phyloP scores from a whole-genome alignment of 1,140 invertebrate species.

The Aphaenogaster floridana region DNA sequence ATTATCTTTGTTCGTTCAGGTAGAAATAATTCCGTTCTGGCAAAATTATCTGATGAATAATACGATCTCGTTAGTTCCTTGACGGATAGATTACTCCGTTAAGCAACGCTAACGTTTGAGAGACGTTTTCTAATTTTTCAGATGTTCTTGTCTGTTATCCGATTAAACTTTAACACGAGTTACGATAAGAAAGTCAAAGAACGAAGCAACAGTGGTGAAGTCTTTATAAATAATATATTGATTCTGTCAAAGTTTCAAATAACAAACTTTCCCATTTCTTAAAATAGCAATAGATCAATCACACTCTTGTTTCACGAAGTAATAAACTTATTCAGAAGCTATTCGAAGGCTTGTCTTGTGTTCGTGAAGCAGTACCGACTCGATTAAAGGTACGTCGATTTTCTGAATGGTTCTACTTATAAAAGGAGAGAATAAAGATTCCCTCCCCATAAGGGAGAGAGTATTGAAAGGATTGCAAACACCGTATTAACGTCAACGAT shows the following conservation, averaged over 20 bases:
- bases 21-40: not conserved
- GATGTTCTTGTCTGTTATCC: not conserved
- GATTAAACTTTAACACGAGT: not conserved
- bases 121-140: not conserved
- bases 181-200: slow-evolving; percentile 7
- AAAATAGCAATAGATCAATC: not conserved
- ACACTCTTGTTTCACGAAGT: not conserved
- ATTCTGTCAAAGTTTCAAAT: slow-evolving; percentile 12
- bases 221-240: slow-evolving; percentile 23
- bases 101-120: not conserved
- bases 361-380: not conserved
- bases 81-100: not conserved
- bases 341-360: not conserved
- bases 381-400: not conserved
- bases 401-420: not conserved
- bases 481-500: slow-evolving; percentile 19
- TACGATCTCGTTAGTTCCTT: not conserved
- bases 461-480: not conserved
- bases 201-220: not conserved
- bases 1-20: not conserved
- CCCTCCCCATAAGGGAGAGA: not conserved
- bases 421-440: not conserved
- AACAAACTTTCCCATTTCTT: slow-evolving; percentile 8
- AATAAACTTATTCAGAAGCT: not conserved
- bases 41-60: slow-evolving; percentile 12